Conservation (phyloP, 2,797 vertebrate species). For the Bovichtus variegatus region DNA sequence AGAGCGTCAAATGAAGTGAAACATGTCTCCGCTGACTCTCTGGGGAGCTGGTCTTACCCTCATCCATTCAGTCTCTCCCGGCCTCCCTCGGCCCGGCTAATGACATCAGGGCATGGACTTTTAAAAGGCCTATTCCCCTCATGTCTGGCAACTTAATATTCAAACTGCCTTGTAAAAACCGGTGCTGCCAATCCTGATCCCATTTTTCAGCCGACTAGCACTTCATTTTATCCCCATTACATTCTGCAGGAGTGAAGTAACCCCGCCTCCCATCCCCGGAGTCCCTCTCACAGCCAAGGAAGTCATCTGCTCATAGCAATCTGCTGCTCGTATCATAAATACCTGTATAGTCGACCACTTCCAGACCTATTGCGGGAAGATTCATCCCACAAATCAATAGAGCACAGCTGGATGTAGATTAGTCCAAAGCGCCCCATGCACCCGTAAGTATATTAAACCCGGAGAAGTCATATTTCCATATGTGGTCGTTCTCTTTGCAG, state of each 20-base stretch:
- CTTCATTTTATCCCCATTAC: constrained; percentile 75
- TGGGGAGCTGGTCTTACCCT: constrained; percentile 45
- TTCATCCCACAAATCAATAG: constrained; percentile 51
- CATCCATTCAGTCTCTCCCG: constrained; percentile 43
- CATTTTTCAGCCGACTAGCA: constrained; percentile 63
- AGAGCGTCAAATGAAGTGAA: constrained; percentile 65
- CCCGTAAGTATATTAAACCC: not conserved
- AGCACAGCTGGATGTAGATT: constrained; percentile 42
- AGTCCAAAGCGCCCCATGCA: constrained; percentile 15
- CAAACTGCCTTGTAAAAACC: constrained; percentile 69
- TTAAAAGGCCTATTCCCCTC: constrained; percentile 66
- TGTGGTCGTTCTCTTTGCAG: constrained; percentile 7
- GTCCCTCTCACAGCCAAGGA: constrained; percentile 44
- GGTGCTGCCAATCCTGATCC: constrained; percentile 47
- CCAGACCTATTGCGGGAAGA: constrained; percentile 21
- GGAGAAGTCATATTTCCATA: constrained; percentile 20
- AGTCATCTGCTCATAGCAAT: constrained; percentile 51
- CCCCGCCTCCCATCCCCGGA: constrained; percentile 22
- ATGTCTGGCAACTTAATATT: constrained; percentile 69
- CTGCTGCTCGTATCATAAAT: constrained; percentile 55
- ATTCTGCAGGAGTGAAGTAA: constrained; percentile 63
- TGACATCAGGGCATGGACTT: constrained; percentile 65
- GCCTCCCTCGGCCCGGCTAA: constrained; percentile 54
- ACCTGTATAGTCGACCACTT: constrained; percentile 40
- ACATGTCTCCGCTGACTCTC: constrained; percentile 58